Percentiles rank a stretch among this genome's conserved stretches.
phyloP scores from a whole-genome alignment of 1,140 invertebrate genomes.

The Chelonus insularis region DNA sequence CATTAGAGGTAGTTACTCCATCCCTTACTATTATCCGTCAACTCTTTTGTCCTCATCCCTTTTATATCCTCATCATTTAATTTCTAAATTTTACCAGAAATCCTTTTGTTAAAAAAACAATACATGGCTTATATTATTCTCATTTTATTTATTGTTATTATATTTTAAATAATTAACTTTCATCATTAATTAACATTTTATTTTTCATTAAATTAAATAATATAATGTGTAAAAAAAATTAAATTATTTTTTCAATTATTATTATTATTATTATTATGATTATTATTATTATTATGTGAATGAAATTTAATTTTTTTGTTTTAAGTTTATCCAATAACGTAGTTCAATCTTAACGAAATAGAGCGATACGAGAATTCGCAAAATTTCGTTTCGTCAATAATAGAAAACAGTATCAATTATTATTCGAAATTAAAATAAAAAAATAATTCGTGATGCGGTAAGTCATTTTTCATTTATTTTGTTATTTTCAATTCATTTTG shows the following conservation, averaged over 20 bases:
- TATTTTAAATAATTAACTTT: constrained; percentile 7
- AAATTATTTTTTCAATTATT: too few relatives aligned
- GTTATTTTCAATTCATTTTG: too few relatives aligned
- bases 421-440: background rate
- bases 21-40: constrained; percentile 21
- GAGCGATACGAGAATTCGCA: constrained; percentile 38
- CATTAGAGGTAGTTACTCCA: constrained; percentile 17
- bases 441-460: constrained; percentile 4
- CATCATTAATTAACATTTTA: background rate
- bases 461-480: background rate
- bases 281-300: constrained; percentile 24
- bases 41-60: constrained; percentile 24
- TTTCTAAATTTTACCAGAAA: background rate
- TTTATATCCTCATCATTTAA: constrained; percentile 5
- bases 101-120: background rate
- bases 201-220: too few relatives aligned
- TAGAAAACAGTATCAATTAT: background rate
- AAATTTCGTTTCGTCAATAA: constrained; percentile 32
- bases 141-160: background rate
- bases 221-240: too few relatives aligned
- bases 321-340: constrained; percentile 30
- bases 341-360: constrained; percentile 52
- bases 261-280: background rate
- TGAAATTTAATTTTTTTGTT: constrained; percentile 16
- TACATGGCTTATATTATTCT: too few relatives aligned